Percentiles rank a stretch among this genome's conserved stretches.
phyloP scores from a whole-genome alignment of 64 coral and sea anemone genomes.

The Montipora cactus region DNA sequence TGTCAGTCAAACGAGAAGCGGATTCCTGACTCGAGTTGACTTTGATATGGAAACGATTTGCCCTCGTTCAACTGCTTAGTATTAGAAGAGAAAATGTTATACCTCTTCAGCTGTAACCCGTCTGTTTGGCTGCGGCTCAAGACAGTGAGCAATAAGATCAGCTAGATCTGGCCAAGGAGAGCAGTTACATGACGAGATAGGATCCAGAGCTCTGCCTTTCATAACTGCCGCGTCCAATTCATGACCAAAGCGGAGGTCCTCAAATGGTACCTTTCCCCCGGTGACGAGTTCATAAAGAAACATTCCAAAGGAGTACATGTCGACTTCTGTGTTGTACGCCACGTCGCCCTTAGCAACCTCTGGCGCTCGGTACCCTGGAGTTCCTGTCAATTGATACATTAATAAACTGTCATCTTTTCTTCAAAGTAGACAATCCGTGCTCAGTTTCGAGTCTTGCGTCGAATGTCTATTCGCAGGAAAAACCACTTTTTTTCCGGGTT shows the following conservation, averaged over 20 bases:
- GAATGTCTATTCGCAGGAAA: too few species aligned
- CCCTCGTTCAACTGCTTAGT: not conserved
- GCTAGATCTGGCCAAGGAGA: constrained; percentile 95
- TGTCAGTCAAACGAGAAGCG: not conserved
- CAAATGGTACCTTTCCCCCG: constrained; percentile 88
- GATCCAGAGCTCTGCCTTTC: constrained; percentile 83
- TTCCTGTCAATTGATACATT: constrained; percentile 11
- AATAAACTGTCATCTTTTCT: not conserved
- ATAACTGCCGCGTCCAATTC: constrained; percentile 92
- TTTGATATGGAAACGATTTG: not conserved
- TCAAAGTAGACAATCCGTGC: too few species aligned
- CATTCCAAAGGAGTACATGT: constrained; percentile 98
- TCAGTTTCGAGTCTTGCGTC: too few species aligned
- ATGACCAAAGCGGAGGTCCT: constrained; percentile 87
- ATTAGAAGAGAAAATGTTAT: not conserved
- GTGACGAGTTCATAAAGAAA: constrained; percentile 95
- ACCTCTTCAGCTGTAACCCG: constrained; percentile 94
- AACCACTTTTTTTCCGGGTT: too few species aligned
- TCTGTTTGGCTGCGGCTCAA: constrained; percentile 73
- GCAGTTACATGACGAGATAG: constrained; percentile 73
- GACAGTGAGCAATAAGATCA: constrained; percentile 82
- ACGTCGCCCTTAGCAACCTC: constrained; percentile 92
- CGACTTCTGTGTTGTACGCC: constrained; percentile 90
- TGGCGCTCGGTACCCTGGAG: constrained; percentile 94
- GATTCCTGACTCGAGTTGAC: not conserved